Conservation (phyloP, 1,140 invertebrate genomes). For the Stegodyphus dumicola region DNA sequence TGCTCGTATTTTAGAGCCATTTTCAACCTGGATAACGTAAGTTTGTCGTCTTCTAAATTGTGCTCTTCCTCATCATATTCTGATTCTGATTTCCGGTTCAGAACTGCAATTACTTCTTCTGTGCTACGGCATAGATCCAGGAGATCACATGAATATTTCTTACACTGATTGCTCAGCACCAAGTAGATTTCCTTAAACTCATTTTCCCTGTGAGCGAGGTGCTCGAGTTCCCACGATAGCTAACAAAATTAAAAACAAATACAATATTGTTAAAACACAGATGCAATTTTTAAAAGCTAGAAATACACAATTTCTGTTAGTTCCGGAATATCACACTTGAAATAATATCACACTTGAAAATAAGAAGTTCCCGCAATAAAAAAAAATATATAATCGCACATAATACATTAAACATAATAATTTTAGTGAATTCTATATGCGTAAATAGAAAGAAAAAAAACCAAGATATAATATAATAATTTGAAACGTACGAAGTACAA, state of each 20-base stretch:
- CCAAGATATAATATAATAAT: too few species aligned
- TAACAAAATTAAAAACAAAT: constrained; percentile 66
- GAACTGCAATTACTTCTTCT: constrained; percentile 72
- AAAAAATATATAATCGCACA: too few species aligned
- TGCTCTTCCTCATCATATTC: constrained; percentile 62
- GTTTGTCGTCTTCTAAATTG: constrained; percentile 70
- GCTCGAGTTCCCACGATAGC: constrained; percentile 73
- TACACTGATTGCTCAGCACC: constrained; percentile 70
- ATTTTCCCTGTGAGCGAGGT: constrained; percentile 72
- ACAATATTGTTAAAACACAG: too few species aligned
- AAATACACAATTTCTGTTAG: too few species aligned
- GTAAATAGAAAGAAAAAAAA: too few species aligned
- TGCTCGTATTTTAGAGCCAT: constrained; percentile 74
- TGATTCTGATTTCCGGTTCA: constrained; percentile 66
- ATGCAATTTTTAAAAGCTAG: too few species aligned
- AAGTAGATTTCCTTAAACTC: constrained; percentile 73
- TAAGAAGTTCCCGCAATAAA: too few species aligned
- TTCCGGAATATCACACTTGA: too few species aligned
- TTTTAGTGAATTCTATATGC: too few species aligned
- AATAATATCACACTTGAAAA: too few species aligned
- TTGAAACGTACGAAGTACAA: too few species aligned
- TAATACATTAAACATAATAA: too few species aligned
- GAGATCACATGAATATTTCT: constrained; percentile 73
- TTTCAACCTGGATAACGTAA: constrained; percentile 71
- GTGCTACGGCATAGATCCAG: constrained; percentile 73